Evolutionary conservation across 2,113 vertebrate species (phyloP).

Genomic region (Protobothrops flavoviridis): DNA sequence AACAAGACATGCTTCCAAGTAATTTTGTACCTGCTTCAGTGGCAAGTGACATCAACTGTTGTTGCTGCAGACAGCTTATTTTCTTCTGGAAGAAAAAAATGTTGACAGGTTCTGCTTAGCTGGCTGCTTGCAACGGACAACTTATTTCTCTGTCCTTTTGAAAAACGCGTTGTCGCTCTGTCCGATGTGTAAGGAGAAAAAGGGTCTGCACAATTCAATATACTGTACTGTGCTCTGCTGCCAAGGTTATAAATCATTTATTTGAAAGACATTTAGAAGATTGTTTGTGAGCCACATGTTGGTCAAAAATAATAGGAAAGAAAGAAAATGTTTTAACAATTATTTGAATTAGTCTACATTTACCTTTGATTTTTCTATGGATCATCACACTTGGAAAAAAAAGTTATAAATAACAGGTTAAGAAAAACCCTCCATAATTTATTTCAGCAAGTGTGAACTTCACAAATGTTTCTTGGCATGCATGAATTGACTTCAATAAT

Average conservation of each 20-base stretch:
- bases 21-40: constrained; percentile 4
- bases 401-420: neutral
- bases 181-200: neutral
- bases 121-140: neutral
- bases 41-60: neutral
- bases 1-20: neutral
- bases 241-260: neutral
- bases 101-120: constrained; percentile 27
- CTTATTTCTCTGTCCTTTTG: neutral
- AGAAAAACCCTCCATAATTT: neutral
- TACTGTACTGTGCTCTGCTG: constrained; percentile 13
- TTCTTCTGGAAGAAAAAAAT: neutral
- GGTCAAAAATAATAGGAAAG: neutral
- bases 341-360: neutral
- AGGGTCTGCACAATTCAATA: neutral
- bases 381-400: neutral
- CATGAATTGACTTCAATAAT: neutral
- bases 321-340: neutral
- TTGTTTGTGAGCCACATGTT: neutral
- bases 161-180: constrained; percentile 11
- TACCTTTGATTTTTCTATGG: neutral
- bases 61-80: neutral
- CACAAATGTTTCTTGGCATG: neutral
- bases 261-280: neutral
- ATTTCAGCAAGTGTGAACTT: neutral